A percentile compares a stretch with the other conserved stretches of the same genome.
Evolutionary conservation across 2,888 invertebrate species (phyloP).

Genomic region (Nasonovia ribisnigri): DNA sequence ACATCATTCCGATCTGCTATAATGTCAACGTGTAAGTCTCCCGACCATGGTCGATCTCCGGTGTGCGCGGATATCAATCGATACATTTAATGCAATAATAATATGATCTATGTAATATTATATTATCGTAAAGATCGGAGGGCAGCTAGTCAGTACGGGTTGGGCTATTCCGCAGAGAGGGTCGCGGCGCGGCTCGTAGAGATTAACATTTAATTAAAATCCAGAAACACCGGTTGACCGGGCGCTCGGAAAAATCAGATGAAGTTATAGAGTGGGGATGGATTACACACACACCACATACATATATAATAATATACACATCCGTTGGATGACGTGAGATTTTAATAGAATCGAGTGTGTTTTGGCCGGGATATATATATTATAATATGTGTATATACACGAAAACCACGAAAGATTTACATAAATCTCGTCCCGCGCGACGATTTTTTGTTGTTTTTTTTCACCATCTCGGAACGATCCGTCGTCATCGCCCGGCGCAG

Average conservation of each 20-base stretch:
- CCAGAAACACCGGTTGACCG: conserved; percentile 38
- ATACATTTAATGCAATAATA: not conserved
- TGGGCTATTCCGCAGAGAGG: not conserved
- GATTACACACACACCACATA: not conserved
- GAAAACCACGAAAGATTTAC: not conserved
- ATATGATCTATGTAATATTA: not conserved
- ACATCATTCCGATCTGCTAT: not conserved
- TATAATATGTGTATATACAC: not conserved
- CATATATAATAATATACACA: not conserved
- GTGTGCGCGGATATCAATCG: conserved; percentile 25
- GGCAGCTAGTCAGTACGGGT: not conserved
- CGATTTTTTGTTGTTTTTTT: conserved; percentile 20
- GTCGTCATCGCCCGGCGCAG: not conserved
- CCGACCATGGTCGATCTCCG: not conserved
- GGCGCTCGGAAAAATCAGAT: not conserved
- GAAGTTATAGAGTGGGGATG: not conserved
- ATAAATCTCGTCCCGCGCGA: conserved; percentile 21
- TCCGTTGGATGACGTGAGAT: conserved; percentile 14
- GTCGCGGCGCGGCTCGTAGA: not conserved
- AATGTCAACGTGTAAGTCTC: not conserved
- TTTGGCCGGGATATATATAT: not conserved
- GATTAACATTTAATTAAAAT: conserved; percentile 43
- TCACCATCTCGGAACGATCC: not conserved
- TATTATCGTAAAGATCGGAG: not conserved
- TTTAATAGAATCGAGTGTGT: not conserved